phyloP scores from a whole-genome alignment of 2,888 invertebrate species.

The Papilio demoleus region DNA sequence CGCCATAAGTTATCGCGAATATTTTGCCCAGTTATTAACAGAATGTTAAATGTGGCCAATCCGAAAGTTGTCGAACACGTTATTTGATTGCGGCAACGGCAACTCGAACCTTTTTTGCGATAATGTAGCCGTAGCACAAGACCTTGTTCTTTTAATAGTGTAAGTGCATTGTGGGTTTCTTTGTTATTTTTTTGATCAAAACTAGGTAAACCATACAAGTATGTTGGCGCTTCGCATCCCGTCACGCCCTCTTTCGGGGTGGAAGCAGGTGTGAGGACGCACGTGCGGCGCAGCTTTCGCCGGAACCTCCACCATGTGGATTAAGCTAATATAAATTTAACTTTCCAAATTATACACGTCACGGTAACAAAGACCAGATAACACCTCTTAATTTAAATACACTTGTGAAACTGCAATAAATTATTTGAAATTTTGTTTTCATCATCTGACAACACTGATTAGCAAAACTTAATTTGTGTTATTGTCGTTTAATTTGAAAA shows the following conservation, averaged over 20 bases:
- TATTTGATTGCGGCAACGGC: too few relatives aligned
- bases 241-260: slow-evolving; percentile 42
- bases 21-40: too few relatives aligned
- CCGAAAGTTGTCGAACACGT: too few relatives aligned
- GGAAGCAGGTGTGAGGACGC: slow-evolving; percentile 74
- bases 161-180: slow-evolving; percentile 8
- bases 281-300: slow-evolving; percentile 74
- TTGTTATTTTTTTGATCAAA: slow-evolving; percentile 41
- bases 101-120: too few relatives aligned
- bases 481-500: too few relatives aligned
- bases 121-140: not conserved
- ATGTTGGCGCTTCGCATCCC: slow-evolving; percentile 48
- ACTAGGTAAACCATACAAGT: slow-evolving; percentile 43
- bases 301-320: slow-evolving; percentile 50
- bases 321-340: slow-evolving; percentile 52
- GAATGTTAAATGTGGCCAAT: too few relatives aligned
- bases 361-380: slow-evolving; percentile 16
- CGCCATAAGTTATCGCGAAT: too few relatives aligned
- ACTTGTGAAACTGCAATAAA: not conserved
- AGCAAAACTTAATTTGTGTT: too few relatives aligned
- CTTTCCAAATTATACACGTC: slow-evolving; percentile 34
- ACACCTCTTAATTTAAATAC: slow-evolving; percentile 6
- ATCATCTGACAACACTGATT: too few relatives aligned
- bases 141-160: not conserved
- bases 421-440: too few relatives aligned